phyloP scores from a whole-genome alignment of 2,797 vertebrate species.

The Paedocypris micromegethes region DNA sequence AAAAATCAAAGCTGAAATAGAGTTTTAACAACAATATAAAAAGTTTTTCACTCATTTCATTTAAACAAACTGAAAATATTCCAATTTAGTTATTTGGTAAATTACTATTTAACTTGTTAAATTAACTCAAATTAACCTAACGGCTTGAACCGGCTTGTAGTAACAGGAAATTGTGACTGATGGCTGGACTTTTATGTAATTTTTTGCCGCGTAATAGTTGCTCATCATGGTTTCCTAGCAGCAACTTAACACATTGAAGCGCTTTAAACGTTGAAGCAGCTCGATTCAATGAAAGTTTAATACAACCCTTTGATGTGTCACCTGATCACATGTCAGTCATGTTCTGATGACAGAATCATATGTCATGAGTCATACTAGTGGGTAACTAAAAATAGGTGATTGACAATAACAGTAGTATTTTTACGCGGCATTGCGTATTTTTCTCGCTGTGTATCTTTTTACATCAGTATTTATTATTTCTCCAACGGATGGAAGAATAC shows the following conservation, averaged over 20 bases:
- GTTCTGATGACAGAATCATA: too few species aligned
- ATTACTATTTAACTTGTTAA: not conserved
- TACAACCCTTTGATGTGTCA: not conserved
- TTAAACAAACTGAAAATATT: not conserved
- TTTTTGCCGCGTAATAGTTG: not conserved
- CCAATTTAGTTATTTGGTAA: not conserved
- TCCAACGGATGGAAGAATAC: too few species aligned
- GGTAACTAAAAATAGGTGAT: too few species aligned
- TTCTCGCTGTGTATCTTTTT: too few species aligned
- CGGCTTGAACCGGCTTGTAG: not conserved
- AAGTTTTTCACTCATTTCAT: conserved; percentile 14
- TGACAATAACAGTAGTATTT: too few species aligned
- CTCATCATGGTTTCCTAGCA: conserved; percentile 10
- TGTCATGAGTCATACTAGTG: too few species aligned
- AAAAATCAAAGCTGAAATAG: conserved; percentile 12
- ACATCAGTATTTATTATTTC: too few species aligned
- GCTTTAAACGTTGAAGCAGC: not conserved
- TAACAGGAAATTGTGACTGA: not conserved
- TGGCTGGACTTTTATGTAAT: not conserved
- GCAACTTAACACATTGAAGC: not conserved
- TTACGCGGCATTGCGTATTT: too few species aligned
- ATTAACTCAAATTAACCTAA: not conserved
- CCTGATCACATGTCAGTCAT: too few species aligned
- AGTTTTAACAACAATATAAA: conserved; percentile 18
- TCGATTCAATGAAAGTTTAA: not conserved